Evolutionary conservation across 2,888 invertebrate genomes (phyloP).

Genomic region (Scelioninae gen. 1): DNA sequence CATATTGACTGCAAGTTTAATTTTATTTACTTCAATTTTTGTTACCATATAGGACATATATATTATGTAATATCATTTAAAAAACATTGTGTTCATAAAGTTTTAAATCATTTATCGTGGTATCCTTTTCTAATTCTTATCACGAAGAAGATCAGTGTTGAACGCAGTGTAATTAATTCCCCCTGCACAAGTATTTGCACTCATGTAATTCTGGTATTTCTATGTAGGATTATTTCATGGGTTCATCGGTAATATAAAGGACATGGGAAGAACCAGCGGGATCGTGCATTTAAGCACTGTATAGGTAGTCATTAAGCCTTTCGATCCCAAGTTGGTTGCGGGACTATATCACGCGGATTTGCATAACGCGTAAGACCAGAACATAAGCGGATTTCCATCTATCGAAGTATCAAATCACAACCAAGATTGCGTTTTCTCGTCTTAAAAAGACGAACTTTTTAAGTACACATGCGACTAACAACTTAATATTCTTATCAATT

Average conservation of each 20-base stretch:
- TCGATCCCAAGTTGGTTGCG: constrained; percentile 60
- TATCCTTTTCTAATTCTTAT: too few species aligned
- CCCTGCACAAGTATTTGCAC: constrained; percentile 53
- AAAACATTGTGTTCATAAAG: too few species aligned
- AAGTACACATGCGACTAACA: not conserved
- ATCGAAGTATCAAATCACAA: constrained; percentile 65
- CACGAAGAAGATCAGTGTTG: constrained; percentile 59
- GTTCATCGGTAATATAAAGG: constrained; percentile 62
- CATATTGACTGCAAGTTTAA: too few species aligned
- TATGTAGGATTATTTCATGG: constrained; percentile 67
- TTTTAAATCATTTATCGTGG: too few species aligned
- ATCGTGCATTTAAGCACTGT: constrained; percentile 64
- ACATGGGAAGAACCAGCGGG: constrained; percentile 64
- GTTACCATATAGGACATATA: too few species aligned
- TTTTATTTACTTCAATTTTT: too few species aligned
- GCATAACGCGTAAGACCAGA: constrained; percentile 69
- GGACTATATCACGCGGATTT: constrained; percentile 67
- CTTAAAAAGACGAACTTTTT: constrained; percentile 20
- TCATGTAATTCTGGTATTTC: constrained; percentile 66
- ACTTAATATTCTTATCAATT: constrained; percentile 12
- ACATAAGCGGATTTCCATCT: constrained; percentile 68
- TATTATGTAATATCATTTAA: too few species aligned
- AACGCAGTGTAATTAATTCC: constrained; percentile 62
- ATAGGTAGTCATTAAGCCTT: constrained; percentile 70
- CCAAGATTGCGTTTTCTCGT: constrained; percentile 37